Conservation (phyloP, 2,113 vertebrate species). For the Circaetus gallicus region DNA sequence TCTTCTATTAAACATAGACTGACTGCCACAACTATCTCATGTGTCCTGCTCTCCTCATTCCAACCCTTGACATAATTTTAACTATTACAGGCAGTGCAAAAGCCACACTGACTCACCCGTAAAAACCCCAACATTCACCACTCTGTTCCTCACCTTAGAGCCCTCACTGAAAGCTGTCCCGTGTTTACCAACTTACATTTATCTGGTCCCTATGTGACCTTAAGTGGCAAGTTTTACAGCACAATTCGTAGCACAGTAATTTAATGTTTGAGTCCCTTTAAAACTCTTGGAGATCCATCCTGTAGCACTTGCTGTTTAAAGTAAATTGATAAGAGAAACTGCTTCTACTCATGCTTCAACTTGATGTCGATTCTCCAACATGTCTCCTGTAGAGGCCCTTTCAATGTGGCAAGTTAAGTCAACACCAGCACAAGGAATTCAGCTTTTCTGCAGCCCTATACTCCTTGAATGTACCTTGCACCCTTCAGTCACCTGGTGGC, state of each 20-base stretch:
- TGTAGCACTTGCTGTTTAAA: not conserved
- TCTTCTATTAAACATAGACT: not conserved
- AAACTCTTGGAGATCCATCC: not conserved
- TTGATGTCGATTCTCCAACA: accelerated
- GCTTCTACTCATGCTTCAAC: not conserved
- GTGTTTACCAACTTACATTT: not conserved
- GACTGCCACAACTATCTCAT: not conserved
- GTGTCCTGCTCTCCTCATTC: not conserved
- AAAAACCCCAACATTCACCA: too few relatives aligned
- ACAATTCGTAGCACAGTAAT: not conserved
- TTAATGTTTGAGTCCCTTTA: not conserved
- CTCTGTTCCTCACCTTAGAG: not conserved
- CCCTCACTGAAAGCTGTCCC: not conserved
- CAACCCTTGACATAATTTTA: not conserved
- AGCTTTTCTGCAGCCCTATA: not conserved
- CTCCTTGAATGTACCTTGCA: not conserved
- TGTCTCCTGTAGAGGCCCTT: not conserved
- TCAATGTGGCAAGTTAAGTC: accelerated
- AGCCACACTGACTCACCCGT: not conserved
- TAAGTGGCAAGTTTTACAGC: not conserved
- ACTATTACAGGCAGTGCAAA: not conserved
- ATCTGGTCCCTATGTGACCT: not conserved
- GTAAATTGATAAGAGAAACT: not conserved
- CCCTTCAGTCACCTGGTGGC: not conserved
- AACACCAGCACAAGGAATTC: not conserved